A percentile compares a stretch with the other conserved stretches of the same genome.
phyloP scores from a whole-genome alignment of 2,888 invertebrate genomes.

The Gastrophysa polygoni region DNA sequence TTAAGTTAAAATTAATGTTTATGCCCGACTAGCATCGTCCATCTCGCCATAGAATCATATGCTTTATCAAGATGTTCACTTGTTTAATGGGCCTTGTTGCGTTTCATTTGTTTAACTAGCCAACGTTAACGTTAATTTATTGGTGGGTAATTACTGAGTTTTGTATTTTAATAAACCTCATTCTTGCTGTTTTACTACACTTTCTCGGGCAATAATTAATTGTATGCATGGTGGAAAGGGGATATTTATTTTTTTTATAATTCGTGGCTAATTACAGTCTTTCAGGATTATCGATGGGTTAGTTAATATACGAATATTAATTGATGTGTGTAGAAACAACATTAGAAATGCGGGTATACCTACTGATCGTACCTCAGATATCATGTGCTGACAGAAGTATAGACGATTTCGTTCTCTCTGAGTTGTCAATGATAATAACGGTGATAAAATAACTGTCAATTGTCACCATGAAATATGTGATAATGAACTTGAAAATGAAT shows the following conservation, averaged over 20 bases:
- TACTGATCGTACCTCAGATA: too few species aligned
- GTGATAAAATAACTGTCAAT: too few species aligned
- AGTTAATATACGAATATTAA: too few species aligned
- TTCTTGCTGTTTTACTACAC: constrained; percentile 15
- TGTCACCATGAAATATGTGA: too few species aligned
- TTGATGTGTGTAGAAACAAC: too few species aligned
- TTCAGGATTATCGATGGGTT: too few species aligned
- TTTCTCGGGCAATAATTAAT: constrained; percentile 8
- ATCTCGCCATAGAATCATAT: constrained; percentile 55
- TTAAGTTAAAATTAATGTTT: constrained; percentile 61
- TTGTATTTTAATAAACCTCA: constrained; percentile 26
- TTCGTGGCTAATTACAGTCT: background rate
- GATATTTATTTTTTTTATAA: background rate
- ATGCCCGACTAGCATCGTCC: constrained; percentile 56
- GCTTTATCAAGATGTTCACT: constrained; percentile 60
- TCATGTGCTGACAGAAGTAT: too few species aligned
- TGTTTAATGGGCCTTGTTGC: constrained; percentile 58
- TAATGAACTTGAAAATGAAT: too few species aligned
- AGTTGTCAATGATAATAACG: too few species aligned
- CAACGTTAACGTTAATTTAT: constrained; percentile 37
- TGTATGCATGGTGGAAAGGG: background rate
- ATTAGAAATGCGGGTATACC: too few species aligned
- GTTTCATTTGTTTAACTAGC: constrained; percentile 52
- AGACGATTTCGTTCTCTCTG: too few species aligned
- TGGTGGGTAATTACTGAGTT: constrained; percentile 28